Evolutionary conservation across 2,113 vertebrate genomes (phyloP).

Genomic region (Melanerpes formicivorus): DNA sequence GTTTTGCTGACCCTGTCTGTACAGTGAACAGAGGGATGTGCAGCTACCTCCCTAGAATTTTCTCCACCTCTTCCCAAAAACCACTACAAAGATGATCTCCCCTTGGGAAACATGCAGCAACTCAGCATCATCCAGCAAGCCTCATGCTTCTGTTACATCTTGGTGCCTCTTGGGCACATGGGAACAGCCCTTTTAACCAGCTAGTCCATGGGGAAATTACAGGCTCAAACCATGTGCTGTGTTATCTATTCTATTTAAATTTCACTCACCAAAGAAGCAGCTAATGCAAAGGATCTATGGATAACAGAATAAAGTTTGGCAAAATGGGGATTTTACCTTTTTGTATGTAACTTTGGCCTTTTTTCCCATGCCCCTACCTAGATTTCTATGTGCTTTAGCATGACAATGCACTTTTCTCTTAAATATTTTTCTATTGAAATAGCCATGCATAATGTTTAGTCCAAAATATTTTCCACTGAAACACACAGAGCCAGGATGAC

Average conservation of each 20-base stretch:
- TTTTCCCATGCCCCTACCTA: background rate
- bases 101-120: background rate
- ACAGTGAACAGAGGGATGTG: background rate
- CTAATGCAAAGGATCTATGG: background rate
- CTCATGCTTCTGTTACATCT: background rate
- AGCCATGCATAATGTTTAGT: background rate
- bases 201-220: background rate
- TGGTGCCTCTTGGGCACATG: background rate
- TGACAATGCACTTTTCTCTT: conserved; percentile 11
- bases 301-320: background rate
- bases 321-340: background rate
- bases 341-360: background rate
- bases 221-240: background rate
- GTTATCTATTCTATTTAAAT: background rate
- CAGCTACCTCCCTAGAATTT: background rate
- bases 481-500: background rate
- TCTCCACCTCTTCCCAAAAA: background rate
- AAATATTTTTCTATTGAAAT: conserved; percentile 44
- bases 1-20: background rate
- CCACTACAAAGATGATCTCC: background rate
- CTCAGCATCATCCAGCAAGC: background rate
- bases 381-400: background rate
- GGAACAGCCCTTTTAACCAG: background rate
- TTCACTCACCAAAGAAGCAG: background rate
- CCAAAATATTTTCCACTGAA: conserved; percentile 37